Percentiles rank a stretch among this genome's conserved stretches.
phyloP scores from a whole-genome alignment of 1,140 invertebrate genomes.

The Hestina assimilis region DNA sequence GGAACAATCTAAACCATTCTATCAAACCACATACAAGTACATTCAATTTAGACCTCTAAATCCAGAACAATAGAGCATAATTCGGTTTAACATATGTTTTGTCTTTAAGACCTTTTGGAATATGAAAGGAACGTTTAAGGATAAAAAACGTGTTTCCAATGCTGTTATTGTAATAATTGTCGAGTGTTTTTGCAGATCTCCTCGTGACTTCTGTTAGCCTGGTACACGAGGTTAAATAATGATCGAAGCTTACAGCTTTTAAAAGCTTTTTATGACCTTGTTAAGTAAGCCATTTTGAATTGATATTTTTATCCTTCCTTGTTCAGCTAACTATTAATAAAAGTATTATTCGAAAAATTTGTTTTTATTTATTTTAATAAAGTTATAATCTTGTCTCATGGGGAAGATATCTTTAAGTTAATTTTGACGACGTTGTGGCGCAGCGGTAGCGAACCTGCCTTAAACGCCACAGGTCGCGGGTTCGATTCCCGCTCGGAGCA shows the following conservation, averaged over 20 bases:
- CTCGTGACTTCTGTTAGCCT: conserved; percentile 20
- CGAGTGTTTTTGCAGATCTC: conserved; percentile 13
- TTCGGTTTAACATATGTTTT: not conserved
- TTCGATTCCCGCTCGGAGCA: no score
- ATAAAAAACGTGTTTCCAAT: conserved; percentile 20
- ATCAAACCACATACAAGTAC: not conserved
- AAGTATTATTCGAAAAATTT: no score
- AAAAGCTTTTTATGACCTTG: not conserved
- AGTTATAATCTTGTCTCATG: no score
- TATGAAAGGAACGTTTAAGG: conserved; percentile 9
- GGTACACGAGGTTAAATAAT: conserved; percentile 14
- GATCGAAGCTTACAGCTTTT: conserved; percentile 20
- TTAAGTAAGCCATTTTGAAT: not conserved
- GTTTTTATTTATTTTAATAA: no score
- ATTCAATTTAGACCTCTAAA: not conserved
- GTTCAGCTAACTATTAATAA: no score
- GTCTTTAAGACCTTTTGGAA: not conserved
- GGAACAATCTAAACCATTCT: not conserved
- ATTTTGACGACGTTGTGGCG: no score
- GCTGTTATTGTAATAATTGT: conserved; percentile 11
- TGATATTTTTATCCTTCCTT: no score
- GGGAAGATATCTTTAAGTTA: no score
- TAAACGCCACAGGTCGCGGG: no score
- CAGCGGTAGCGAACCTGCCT: no score
- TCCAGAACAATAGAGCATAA: not conserved